phyloP scores from a whole-genome alignment of 1,140 invertebrate genomes.

The Anoplolepis gracilipes region DNA sequence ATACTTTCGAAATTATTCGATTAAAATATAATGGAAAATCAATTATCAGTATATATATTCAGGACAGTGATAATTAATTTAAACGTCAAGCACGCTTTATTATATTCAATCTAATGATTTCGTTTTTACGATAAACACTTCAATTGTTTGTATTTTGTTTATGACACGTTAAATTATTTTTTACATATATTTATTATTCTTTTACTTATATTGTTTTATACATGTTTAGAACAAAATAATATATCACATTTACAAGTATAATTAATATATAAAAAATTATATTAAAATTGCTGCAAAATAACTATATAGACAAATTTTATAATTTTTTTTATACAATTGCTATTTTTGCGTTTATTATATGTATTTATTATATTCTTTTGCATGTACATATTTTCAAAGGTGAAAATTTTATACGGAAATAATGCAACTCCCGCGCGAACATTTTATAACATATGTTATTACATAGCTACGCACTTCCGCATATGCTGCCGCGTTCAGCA shows the following conservation, averaged over 20 bases:
- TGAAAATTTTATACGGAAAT: background rate
- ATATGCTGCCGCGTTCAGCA: slow-evolving; percentile 34
- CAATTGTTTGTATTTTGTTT: background rate
- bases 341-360: background rate
- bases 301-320: background rate
- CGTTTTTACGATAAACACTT: background rate
- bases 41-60: background rate
- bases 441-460: slow-evolving; percentile 44
- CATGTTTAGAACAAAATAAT: background rate
- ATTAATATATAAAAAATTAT: slow-evolving; percentile 4
- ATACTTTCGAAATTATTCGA: slow-evolving; percentile 5
- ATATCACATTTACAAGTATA: background rate
- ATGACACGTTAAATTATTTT: background rate
- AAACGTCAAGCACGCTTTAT: background rate
- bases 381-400: slow-evolving; percentile 7
- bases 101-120: background rate
- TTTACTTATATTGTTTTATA: background rate
- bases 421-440: background rate
- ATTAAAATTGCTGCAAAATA: background rate
- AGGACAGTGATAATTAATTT: background rate
- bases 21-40: slow-evolving; percentile 35
- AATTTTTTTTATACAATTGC: background rate
- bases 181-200: background rate
- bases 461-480: slow-evolving; percentile 35
- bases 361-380: background rate